Evolutionary conservation across 2,113 vertebrate genomes (phyloP).

Genomic region (Bolborhynchus lineola): DNA sequence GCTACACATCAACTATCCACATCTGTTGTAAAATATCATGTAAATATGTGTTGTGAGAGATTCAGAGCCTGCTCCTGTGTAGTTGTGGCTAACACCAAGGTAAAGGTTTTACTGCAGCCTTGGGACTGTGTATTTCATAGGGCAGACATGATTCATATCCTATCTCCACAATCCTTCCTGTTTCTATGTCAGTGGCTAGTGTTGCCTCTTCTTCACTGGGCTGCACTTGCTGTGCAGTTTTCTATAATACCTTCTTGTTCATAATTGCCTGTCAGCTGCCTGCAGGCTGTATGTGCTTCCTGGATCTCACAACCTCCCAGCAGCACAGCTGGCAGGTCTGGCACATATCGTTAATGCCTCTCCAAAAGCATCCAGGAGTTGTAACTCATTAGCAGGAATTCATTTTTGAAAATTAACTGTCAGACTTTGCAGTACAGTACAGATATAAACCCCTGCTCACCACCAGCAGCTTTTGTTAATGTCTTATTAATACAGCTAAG

Average conservation of each 20-base stretch:
- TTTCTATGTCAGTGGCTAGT: not conserved
- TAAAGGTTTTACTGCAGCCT: not conserved
- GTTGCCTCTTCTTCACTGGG: not conserved
- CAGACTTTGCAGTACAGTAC: not conserved
- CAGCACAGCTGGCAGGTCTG: slow-evolving; percentile 11
- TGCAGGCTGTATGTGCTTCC: not conserved
- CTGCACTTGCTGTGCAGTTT: not conserved
- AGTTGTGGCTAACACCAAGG: not conserved
- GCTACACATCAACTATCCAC: not conserved
- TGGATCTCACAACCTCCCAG: not conserved
- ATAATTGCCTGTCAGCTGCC: not conserved
- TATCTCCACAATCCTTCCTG: not conserved
- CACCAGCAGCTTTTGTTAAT: not conserved
- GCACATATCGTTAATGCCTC: not conserved
- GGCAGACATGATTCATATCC: not conserved
- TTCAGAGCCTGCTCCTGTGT: rapidly evolving
- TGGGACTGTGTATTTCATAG: not conserved
- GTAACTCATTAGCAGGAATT: slow-evolving; percentile 24
- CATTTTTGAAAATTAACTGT: slow-evolving; percentile 8
- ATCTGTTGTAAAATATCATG: not conserved
- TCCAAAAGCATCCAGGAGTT: slow-evolving; percentile 13
- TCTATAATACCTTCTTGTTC: not conserved
- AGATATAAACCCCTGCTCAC: not conserved
- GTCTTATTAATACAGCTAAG: not conserved
- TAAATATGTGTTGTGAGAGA: not conserved